Conservation (phyloP, 2,113 vertebrate genomes). For the Pomatostomus ruficeps region DNA sequence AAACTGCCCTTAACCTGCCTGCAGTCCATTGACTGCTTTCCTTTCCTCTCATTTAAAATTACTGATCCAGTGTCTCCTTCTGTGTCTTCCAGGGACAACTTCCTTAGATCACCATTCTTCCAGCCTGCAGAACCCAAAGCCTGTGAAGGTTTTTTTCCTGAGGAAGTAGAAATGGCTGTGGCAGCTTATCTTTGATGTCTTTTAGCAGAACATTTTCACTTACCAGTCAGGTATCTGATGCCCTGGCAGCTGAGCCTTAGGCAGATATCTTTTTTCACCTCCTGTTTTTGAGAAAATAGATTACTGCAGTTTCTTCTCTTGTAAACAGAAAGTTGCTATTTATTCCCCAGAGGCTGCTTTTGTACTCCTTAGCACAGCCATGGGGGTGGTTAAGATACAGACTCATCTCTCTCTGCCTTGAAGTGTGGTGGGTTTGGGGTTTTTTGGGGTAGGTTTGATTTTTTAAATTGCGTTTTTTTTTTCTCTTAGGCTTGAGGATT, state of each 20-base stretch:
- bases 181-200: neutral
- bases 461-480: neutral
- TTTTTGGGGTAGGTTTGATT: neutral
- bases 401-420: neutral
- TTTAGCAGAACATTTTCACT: neutral
- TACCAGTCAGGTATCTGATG: neutral
- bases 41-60: neutral
- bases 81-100: neutral
- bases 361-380: neutral
- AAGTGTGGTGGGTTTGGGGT: neutral
- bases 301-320: neutral
- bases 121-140: neutral
- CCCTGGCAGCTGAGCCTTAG: neutral
- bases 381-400: neutral
- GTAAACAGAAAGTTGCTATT: neutral
- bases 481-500: neutral
- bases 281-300: neutral
- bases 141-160: neutral
- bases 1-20: neutral
- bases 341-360: neutral
- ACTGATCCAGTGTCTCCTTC: neutral
- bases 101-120: neutral
- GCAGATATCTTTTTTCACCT: neutral
- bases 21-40: neutral
- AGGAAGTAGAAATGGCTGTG: neutral